A percentile compares a stretch with the other conserved stretches of the same genome.
Conservation (phyloP, 2,797 vertebrate genomes). For the Phrynocephalus guinanensis region DNA sequence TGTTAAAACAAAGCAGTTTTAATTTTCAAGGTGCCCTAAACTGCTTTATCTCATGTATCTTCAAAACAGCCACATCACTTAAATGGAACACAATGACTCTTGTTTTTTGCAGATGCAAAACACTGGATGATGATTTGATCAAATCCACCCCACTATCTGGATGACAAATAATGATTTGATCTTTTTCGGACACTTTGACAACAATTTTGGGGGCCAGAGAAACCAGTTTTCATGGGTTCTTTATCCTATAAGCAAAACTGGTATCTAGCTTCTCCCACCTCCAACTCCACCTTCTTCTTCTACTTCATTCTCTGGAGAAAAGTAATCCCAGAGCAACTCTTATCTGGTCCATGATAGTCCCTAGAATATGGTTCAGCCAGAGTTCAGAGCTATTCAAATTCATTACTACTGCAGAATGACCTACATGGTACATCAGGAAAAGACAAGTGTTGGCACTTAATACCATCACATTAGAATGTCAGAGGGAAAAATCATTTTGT, state of each 20-base stretch:
- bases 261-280: background rate
- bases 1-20: constrained; percentile 5
- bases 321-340: background rate
- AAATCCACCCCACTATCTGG: background rate
- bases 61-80: background rate
- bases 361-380: background rate
- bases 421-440: background rate
- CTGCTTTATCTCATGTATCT: background rate
- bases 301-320: background rate
- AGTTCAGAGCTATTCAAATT: too few species aligned
- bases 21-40: background rate
- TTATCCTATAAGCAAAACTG: background rate
- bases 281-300: background rate
- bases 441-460: background rate
- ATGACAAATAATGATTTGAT: background rate
- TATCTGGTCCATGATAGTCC: background rate
- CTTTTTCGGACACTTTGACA: background rate
- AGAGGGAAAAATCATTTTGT: too few species aligned
- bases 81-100: background rate
- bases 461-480: too few species aligned
- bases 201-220: background rate
- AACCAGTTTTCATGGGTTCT: background rate
- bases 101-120: background rate
- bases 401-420: background rate
- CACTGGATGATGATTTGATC: background rate